Conservation (phyloP, 2,797 vertebrate species). For the Betta splendens region DNA sequence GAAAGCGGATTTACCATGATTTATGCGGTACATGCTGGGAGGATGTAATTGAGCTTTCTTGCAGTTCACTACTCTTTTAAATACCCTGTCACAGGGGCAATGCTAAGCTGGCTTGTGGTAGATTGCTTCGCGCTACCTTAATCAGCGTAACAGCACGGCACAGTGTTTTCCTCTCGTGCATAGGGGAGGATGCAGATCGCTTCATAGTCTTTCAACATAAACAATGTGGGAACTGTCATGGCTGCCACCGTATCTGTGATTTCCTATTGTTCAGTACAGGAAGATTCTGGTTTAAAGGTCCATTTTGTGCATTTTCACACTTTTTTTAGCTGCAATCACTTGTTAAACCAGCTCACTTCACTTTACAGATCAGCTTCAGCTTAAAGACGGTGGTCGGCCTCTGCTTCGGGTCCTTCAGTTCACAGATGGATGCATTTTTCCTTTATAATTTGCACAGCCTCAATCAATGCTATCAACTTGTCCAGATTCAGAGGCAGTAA, state of each 20-base stretch:
- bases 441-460: too few species aligned
- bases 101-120: constrained; percentile 73
- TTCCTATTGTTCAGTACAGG: constrained; percentile 38
- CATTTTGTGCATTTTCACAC: constrained; percentile 14
- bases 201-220: constrained; percentile 45
- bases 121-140: constrained; percentile 73
- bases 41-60: constrained; percentile 80
- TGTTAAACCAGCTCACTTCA: background rate
- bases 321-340: background rate
- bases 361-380: too few species aligned
- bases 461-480: too few species aligned
- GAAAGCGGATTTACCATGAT: constrained; percentile 77
- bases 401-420: too few species aligned
- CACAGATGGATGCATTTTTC: too few species aligned
- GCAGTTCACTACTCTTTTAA: constrained; percentile 77
- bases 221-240: constrained; percentile 11
- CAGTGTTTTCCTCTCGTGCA: constrained; percentile 50
- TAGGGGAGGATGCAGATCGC: constrained; percentile 48
- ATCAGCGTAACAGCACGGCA: constrained; percentile 71
- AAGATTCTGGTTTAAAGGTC: constrained; percentile 29
- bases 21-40: constrained; percentile 75
- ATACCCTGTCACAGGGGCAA: constrained; percentile 78
- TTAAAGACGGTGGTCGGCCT: too few species aligned
- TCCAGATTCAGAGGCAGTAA: too few species aligned
- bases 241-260: constrained; percentile 28